Evolutionary conservation across 2,113 vertebrate species (phyloP).

Genomic region (Myotis davidii): DNA sequence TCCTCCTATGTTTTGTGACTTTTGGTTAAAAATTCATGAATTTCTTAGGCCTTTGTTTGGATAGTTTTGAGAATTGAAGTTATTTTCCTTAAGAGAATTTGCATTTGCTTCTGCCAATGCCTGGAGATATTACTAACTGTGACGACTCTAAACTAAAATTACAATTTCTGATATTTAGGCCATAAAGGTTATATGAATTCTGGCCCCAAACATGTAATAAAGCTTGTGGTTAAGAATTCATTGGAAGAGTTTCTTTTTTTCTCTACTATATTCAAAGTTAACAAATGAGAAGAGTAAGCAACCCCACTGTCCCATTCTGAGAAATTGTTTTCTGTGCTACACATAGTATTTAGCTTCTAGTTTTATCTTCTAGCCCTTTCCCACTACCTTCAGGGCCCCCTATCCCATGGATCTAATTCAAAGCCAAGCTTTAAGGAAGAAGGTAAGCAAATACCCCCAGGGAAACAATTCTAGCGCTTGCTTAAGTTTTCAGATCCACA

Average conservation of each 20-base stretch:
- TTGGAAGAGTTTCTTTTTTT: background rate
- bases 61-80: background rate
- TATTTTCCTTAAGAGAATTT: background rate
- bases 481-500: background rate
- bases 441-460: background rate
- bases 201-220: background rate
- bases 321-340: background rate
- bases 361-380: background rate
- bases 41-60: background rate
- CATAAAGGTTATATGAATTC: background rate
- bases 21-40: background rate
- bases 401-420: background rate
- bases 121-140: background rate
- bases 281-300: background rate
- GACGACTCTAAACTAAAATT: constrained; percentile 17
- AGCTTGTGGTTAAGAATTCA: background rate
- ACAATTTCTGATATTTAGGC: background rate
- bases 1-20: background rate
- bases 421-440: background rate
- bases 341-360: background rate
- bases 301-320: background rate
- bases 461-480: background rate
- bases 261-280: background rate
- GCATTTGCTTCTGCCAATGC: background rate
- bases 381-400: background rate